A percentile compares a stretch with the other conserved stretches of the same genome.
Conservation (phyloP, 2,113 vertebrate species). For the Halcyon malimbica region DNA sequence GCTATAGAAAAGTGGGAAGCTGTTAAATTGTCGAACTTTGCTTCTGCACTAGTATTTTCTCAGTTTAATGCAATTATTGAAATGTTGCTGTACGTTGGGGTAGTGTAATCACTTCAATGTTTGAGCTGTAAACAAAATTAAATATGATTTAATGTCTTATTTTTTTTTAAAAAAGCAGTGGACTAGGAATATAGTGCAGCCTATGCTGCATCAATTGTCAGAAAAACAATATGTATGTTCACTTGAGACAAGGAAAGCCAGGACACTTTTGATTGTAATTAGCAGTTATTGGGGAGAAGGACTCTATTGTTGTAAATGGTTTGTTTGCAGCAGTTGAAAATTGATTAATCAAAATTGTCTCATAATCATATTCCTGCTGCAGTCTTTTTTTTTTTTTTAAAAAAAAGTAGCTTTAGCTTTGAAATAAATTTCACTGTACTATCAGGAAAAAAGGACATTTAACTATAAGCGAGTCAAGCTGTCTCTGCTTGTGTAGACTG, state of each 20-base stretch:
- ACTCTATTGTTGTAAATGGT: background rate
- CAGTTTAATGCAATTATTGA: slow-evolving; percentile 65
- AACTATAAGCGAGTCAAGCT: background rate
- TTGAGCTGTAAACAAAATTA: background rate
- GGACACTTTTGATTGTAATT: background rate
- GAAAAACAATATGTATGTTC: background rate
- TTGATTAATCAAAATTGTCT: background rate
- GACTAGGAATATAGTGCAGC: background rate
- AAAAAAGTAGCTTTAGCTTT: background rate
- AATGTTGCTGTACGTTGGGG: slow-evolving; percentile 61
- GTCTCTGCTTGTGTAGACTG: background rate
- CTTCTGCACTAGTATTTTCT: slow-evolving; percentile 69
- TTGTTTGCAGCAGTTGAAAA: background rate
- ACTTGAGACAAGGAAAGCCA: background rate
- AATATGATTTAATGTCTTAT: background rate
- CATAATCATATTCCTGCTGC: background rate
- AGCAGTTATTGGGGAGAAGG: background rate
- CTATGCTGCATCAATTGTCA: background rate
- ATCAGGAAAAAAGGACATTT: background rate
- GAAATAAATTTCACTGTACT: no score
- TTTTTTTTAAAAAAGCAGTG: background rate
- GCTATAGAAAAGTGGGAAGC: background rate
- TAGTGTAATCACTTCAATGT: background rate
- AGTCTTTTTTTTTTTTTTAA: background rate
- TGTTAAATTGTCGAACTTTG: slow-evolving; percentile 74